Evolutionary conservation across 2,888 invertebrate species (phyloP).

Genomic region (Anodontia alba): DNA sequence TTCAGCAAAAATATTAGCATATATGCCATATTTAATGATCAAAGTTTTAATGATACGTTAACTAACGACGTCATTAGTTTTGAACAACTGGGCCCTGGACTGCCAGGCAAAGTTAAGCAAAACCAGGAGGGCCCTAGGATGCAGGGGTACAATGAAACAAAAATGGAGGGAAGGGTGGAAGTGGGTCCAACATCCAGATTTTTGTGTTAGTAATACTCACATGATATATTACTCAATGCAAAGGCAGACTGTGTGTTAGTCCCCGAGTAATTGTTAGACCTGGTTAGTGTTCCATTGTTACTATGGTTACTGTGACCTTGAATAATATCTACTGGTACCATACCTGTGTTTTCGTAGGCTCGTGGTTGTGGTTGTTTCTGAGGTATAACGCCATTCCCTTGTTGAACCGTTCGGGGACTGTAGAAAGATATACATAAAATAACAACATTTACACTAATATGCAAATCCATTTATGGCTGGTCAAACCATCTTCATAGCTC

Average conservation of each 20-base stretch:
- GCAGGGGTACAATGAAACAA: no score
- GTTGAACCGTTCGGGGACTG: conserved; percentile 63
- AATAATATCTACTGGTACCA: conserved; percentile 46
- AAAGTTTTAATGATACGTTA: no score
- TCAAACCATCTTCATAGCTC: no score
- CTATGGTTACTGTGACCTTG: conserved; percentile 42
- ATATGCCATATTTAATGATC: no score
- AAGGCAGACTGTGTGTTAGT: conserved; percentile 26
- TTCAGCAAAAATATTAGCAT: no score
- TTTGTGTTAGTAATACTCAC: conserved; percentile 34
- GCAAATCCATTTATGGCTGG: no score
- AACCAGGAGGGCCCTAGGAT: no score
- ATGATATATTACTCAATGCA: conserved; percentile 44
- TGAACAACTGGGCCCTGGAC: no score
- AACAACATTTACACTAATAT: no score
- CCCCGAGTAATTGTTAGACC: conserved; percentile 21
- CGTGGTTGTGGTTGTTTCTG: conserved; percentile 64
- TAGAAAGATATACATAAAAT: conserved; percentile 18
- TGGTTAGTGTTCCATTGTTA: conserved; percentile 45
- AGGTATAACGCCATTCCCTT: conserved; percentile 64
- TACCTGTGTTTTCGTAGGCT: conserved; percentile 74
- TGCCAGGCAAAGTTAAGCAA: no score
- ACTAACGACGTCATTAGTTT: no score
- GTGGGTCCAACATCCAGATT: background rate
- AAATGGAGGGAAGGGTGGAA: background rate